Evolutionary conservation across 2,888 invertebrate species (phyloP).

Genomic region (Ectemnius continuus): DNA sequence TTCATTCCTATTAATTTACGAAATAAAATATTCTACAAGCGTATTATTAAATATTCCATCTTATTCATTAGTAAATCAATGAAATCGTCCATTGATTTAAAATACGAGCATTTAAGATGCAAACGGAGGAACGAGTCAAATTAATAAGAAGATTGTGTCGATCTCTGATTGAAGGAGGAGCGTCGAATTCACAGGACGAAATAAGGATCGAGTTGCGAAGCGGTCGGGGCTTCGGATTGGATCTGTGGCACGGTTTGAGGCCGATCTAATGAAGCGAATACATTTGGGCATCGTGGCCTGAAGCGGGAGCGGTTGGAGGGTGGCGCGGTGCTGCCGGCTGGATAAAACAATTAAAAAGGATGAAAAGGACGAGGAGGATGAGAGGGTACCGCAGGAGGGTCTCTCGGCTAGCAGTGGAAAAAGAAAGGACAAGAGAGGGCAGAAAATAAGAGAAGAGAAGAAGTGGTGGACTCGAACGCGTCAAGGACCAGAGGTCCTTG

Average conservation of each 20-base stretch:
- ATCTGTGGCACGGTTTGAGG: slow-evolving; percentile 36
- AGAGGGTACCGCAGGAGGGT: slow-evolving; percentile 50
- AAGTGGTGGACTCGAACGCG: slow-evolving; percentile 64
- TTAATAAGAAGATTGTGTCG: too few relatives aligned
- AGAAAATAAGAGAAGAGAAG: slow-evolving; percentile 55
- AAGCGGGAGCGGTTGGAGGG: background rate
- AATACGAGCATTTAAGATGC: too few relatives aligned
- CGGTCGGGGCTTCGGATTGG: too few relatives aligned
- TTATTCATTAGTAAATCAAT: too few relatives aligned
- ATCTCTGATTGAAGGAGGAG: too few relatives aligned
- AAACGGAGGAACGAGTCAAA: too few relatives aligned
- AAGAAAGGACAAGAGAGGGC: slow-evolving; percentile 46
- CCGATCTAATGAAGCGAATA: slow-evolving; percentile 70
- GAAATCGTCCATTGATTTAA: too few relatives aligned
- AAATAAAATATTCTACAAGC: too few relatives aligned
- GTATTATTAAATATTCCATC: too few relatives aligned
- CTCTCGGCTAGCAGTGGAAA: slow-evolving; percentile 41
- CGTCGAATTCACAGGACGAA: too few relatives aligned
- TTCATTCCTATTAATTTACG: too few relatives aligned
- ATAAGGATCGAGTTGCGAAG: too few relatives aligned
- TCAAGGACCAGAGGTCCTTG: slow-evolving; percentile 76
- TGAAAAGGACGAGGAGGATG: slow-evolving; percentile 57
- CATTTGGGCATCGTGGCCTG: slow-evolving; percentile 48
- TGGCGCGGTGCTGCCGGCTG: background rate
- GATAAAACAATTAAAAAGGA: slow-evolving; percentile 71